These are phyloP conservation scores for Carassius gibelio DNA, from an alignment of 2,113 vertebrate species.

Conservation along the genomic window DNA sequence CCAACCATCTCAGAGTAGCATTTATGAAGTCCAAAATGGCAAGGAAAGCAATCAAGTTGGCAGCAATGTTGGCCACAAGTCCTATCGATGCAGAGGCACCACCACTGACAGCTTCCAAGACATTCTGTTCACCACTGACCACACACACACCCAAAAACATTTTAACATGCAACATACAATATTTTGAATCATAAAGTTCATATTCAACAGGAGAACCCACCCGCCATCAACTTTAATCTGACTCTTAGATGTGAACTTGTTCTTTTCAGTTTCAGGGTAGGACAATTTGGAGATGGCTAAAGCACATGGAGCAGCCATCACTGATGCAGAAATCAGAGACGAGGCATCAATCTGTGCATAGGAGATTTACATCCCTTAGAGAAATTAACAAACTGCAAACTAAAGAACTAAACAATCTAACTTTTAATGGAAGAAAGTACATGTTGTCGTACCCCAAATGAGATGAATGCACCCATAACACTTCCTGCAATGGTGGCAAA, in stretches of 20 bases:
- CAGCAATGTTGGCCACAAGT: conserved; percentile 87
- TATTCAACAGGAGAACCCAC: conserved; percentile 57
- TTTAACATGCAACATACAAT: neutral
- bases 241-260: conserved; percentile 74
- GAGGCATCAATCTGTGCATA: conserved; percentile 84
- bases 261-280: conserved; percentile 89
- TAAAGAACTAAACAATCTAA: neutral
- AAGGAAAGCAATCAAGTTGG: conserved; percentile 90
- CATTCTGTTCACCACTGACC: conserved; percentile 83
- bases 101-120: conserved; percentile 88
- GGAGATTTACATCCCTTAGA: neutral
- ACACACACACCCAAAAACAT: conserved; percentile 7
- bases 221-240: conserved; percentile 73
- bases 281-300: conserved; percentile 89
- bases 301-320: conserved; percentile 95
- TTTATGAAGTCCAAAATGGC: conserved; percentile 89
- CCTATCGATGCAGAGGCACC: conserved; percentile 84
- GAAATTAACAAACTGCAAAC: neutral
- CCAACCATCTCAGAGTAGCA: conserved; percentile 82
- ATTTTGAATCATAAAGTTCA: neutral
- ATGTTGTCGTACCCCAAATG: conserved; percentile 83
- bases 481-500: conserved; percentile 94
- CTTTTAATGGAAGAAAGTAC: neutral
- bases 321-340: conserved; percentile 88
- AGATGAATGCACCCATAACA: conserved; percentile 93